Percentiles rank a stretch among this genome's conserved stretches.
Evolutionary conservation across 35 echinoderm and acorn worm genomes (phyloP).

Genomic region (Hemicentrotus pulcherrimus): DNA sequence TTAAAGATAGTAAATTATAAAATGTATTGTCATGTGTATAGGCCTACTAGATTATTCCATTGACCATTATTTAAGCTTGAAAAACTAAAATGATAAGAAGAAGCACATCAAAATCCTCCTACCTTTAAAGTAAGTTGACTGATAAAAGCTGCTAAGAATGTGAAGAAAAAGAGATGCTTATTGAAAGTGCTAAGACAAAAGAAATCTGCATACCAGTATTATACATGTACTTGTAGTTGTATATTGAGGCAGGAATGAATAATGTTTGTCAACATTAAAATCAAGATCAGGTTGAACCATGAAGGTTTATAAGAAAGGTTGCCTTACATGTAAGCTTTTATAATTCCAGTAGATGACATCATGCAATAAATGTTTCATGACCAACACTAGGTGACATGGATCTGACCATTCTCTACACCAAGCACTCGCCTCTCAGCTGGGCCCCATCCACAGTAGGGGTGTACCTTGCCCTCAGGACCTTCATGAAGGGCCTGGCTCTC

Average conservation of each 20-base stretch:
- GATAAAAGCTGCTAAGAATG: not conserved
- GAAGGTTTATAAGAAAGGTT: not conserved
- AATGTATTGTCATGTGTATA: not conserved
- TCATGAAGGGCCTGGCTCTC: conserved; percentile 52
- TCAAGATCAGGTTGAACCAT: not conserved
- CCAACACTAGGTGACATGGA: conserved; percentile 71
- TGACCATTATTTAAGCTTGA: not conserved
- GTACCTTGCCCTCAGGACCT: conserved; percentile 69
- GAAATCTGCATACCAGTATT: not conserved
- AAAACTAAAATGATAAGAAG: too few relatives aligned
- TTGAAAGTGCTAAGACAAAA: not conserved
- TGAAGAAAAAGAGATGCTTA: not conserved
- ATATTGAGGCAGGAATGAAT: not conserved
- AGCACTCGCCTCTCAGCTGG: conserved; percentile 81
- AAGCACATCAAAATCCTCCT: too few relatives aligned
- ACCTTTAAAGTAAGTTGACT: too few relatives aligned
- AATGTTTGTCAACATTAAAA: not conserved
- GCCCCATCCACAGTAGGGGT: conserved; percentile 50
- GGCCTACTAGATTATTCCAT: not conserved
- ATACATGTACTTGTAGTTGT: not conserved
- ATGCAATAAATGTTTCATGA: not conserved
- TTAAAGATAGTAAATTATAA: not conserved
- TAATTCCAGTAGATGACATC: not conserved
- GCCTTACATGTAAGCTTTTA: not conserved
- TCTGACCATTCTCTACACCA: conserved; percentile 72